Evolutionary conservation across 2,888 invertebrate genomes (phyloP), one percentile per base, ranked within the genome.

Genomic region (Diploptera punctata): DNA sequence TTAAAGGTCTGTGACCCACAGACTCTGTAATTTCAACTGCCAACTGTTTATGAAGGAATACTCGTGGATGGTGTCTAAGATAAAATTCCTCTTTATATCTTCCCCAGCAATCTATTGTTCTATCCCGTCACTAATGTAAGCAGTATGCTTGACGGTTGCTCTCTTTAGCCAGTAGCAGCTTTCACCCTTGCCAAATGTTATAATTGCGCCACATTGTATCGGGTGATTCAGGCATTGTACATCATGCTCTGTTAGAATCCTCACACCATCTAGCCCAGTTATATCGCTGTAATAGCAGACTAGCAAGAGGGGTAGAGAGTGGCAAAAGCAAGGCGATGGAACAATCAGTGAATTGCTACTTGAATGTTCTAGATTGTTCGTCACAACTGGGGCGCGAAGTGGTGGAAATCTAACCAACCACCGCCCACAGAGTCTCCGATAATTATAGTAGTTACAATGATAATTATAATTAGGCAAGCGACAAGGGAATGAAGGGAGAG

Each of bases 271-370:
- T 29, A 26, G 24, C 5, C 57, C 21, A 5, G 19, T 19, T 52
- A 52, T 24, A 52, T 24, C 33, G 33, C 33, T 5, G 54, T 54
- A 54, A 54, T 54, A 54, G 54, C 54, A 54, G 54, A 21, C 54
- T 26, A 57, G 57, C 31, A 57, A 21, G 29, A 18, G 18, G 43
- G 62, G 38, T 24, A 38, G 24, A 62, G n/a, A n/a, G n/a, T n/a
- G n/a, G 62, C 19, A 52, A 52, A 24, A 4, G 62, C 62, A 43
- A 21, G 38, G 62, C 62, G 13, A 16, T 19, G 62, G 47, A 65
- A 65, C 65, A 65, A 65, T 65, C 65, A 65, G 26, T 65, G 47
- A 65, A 65, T 65, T 65, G 65, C 65, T 65, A 65, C 65, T 47
- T 47, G 65, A 47, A 65, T 43, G 65, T 29, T 31, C 0, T 16